phyloP scores from a whole-genome alignment of 2,113 vertebrate genomes.

The Mormyrus iriodes region DNA sequence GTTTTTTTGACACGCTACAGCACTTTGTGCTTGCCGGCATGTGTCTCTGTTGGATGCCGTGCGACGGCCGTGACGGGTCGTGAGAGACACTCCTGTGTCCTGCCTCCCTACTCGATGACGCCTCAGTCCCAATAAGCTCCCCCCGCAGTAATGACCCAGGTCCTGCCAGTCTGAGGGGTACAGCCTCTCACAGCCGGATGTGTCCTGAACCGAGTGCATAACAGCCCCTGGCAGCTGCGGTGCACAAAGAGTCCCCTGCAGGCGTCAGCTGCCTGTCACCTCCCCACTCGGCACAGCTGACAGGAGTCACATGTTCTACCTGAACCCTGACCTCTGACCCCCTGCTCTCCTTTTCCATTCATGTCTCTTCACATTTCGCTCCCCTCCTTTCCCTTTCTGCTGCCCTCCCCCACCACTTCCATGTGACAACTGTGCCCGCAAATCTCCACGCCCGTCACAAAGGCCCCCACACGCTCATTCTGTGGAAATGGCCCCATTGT shows the following conservation, averaged over 20 bases:
- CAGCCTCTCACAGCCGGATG: background rate
- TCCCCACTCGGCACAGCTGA: background rate
- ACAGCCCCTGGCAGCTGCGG: background rate
- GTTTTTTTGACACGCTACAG: background rate
- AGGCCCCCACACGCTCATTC: background rate
- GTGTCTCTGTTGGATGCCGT: background rate
- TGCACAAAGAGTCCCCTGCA: background rate
- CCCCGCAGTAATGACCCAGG: background rate
- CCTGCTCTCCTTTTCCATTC: background rate
- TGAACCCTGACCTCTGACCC: background rate
- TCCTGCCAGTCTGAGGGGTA: background rate
- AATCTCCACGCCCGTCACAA: constrained; percentile 4
- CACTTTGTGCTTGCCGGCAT: background rate
- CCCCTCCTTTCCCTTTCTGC: no score
- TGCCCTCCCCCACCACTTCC: background rate
- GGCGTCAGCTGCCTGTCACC: background rate
- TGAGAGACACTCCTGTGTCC: background rate
- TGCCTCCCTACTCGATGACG: background rate
- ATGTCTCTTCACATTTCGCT: background rate
- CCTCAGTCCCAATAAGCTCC: background rate
- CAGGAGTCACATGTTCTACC: background rate
- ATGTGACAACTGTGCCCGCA: constrained; percentile 11
- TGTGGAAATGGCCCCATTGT: constrained; percentile 61
- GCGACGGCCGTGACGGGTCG: background rate
- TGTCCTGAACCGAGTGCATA: background rate